Conservation (phyloP, 2,888 invertebrate species). For the Epirrhoe alternata region DNA sequence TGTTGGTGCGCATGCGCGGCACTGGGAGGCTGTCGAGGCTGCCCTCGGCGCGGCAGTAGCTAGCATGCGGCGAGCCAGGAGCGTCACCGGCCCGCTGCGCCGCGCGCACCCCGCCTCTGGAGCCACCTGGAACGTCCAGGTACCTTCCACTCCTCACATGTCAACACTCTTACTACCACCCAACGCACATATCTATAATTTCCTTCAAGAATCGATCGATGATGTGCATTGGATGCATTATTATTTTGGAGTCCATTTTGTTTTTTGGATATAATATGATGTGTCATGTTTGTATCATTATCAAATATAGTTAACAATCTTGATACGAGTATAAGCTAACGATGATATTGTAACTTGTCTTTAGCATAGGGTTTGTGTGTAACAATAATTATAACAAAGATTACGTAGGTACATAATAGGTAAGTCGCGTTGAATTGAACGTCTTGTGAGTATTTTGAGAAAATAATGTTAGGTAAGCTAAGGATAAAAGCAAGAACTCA, state of each 20-base stretch:
- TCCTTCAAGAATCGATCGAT: slow-evolving; percentile 12
- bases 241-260: slow-evolving; percentile 29
- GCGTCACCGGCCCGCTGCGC: slow-evolving; percentile 86
- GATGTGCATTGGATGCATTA: slow-evolving; percentile 31
- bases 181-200: background rate
- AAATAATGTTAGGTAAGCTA: background rate
- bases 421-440: background rate
- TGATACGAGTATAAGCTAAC: no score
- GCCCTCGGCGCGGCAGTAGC: slow-evolving; percentile 67
- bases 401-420: background rate
- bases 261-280: no score
- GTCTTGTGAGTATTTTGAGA: slow-evolving; percentile 7
- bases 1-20: slow-evolving; percentile 60
- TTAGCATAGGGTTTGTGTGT: no score
- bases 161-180: background rate
- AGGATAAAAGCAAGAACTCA: slow-evolving; percentile 56
- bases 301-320: no score
- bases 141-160: slow-evolving; percentile 52
- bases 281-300: no score
- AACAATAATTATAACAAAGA: no score
- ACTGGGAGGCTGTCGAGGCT: slow-evolving; percentile 44
- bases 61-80: slow-evolving; percentile 81
- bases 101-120: slow-evolving; percentile 92
- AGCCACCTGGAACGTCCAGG: slow-evolving; percentile 94
- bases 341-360: no score